A percentile compares a stretch with the other conserved stretches of the same genome.
Evolutionary conservation across 2,113 vertebrate genomes (phyloP).

Genomic region (Sminthopsis crassicaudata): DNA sequence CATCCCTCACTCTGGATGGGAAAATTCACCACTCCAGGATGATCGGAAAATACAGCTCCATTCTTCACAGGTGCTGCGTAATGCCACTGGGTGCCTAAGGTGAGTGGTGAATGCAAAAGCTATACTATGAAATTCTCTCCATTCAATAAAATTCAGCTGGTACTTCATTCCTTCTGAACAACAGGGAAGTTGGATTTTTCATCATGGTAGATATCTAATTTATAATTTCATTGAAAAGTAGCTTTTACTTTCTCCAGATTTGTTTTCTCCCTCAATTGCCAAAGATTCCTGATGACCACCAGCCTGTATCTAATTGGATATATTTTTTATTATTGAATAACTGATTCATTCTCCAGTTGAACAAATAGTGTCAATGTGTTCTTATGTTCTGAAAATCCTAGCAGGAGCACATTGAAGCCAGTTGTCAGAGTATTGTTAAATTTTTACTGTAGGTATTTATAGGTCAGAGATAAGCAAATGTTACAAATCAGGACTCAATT

Average conservation of each 20-base stretch:
- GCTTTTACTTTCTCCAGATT: not conserved
- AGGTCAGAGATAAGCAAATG: not conserved
- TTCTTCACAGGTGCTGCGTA: constrained; percentile 98
- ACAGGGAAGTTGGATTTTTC: not conserved
- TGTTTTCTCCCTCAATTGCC: not conserved
- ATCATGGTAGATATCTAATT: not conserved
- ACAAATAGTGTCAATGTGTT: not conserved
- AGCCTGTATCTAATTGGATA: not conserved
- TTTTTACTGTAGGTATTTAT: not conserved
- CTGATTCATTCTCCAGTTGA: not conserved
- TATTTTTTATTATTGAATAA: not conserved
- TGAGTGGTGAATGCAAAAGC: constrained; percentile 72
- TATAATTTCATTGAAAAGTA: not conserved
- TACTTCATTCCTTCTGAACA: not conserved
- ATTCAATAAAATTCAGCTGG: not conserved
- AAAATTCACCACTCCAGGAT: constrained; percentile 95
- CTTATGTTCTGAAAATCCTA: not conserved
- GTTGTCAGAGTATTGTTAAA: not conserved
- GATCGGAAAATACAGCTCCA: constrained; percentile 97
- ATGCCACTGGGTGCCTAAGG: constrained; percentile 99
- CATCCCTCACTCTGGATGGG: constrained; percentile 98
- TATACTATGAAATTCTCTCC: not conserved
- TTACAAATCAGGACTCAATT: not conserved
- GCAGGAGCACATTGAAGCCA: not conserved
- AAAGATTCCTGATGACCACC: not conserved